Evolutionary conservation across 1,140 invertebrate species (phyloP), one percentile per base, ranked within the genome.

Genomic region (Aphelinus certus): DNA sequence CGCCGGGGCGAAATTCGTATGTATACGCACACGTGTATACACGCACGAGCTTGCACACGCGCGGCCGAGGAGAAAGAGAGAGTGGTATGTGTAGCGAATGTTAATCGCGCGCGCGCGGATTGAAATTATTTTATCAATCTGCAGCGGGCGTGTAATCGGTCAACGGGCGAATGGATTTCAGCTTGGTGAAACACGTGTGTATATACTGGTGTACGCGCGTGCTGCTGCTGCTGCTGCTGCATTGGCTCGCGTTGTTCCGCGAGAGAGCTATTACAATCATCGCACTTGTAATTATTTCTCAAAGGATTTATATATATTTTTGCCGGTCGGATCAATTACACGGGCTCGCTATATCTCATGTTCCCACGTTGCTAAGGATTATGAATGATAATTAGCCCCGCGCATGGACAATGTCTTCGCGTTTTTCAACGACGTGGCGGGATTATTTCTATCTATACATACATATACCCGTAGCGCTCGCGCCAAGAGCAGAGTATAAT

Each of bases 51-150:
- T 26, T 26, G 26, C 26, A 26, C 26, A 26, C 26, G 26, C 26
- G 26, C 26, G 26, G 26, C 26, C 26, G 26, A 26, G 26, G 26
- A 26, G 26, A 26, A 26, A 26, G 26, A 26, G 26, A 26, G 26
- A 26, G 26, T 26, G 26, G 26, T 26, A 26, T 26, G 26, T 1
- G 47, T 63, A 65, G 51, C 63, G n/a, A 65, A 51, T 26, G 5
- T 65, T 65, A 65, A 42, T 26, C 49, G 2, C 26, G 26, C 26
- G 26, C 26, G 26, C 26, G 26, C 42, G 48, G 7, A 66, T 55
- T 46, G 51, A 46, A 66, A 66, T 55, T 66, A 66, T 66, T 66
- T 66, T 66, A 66, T 66, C 64, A 66, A 55, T 66, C 64, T 45
- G 26, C 3, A 26, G 42, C 6, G 26, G 26, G 26, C 26, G 2